Evolutionary conservation across 2,113 vertebrate species (phyloP).

Genomic region (Xiphias gladius): DNA sequence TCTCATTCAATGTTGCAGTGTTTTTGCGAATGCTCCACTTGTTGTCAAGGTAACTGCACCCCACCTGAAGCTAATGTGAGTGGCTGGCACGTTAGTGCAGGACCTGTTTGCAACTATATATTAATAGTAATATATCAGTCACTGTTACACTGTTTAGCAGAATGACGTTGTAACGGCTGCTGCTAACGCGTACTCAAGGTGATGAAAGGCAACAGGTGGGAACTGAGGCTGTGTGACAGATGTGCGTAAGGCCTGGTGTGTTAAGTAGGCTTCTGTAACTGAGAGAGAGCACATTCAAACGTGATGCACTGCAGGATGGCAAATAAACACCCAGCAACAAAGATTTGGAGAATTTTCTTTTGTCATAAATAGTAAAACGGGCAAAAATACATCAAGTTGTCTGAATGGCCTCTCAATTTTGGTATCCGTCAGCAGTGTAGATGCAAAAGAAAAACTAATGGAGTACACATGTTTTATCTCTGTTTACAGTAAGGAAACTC

Average conservation of each 20-base stretch:
- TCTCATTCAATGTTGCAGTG: background rate
- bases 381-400: background rate
- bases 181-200: slow-evolving; percentile 26
- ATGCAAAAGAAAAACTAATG: background rate
- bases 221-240: slow-evolving; percentile 21
- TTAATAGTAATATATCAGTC: slow-evolving; percentile 28
- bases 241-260: slow-evolving; percentile 4
- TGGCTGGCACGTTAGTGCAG: background rate
- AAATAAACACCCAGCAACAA: slow-evolving; percentile 8
- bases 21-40: background rate
- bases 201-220: slow-evolving; percentile 45
- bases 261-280: slow-evolving; percentile 25
- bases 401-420: background rate
- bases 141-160: slow-evolving; percentile 12
- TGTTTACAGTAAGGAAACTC: background rate
- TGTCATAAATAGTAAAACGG: background rate
- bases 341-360: background rate
- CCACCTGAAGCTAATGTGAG: background rate
- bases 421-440: too few species aligned
- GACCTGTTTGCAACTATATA: background rate
- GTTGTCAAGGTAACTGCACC: slow-evolving; percentile 46
- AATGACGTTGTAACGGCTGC: slow-evolving; percentile 13
- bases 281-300: background rate
- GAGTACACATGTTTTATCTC: background rate
- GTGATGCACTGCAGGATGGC: background rate